phyloP scores from a whole-genome alignment of 2,888 invertebrate genomes.

The Plebejus anna region DNA sequence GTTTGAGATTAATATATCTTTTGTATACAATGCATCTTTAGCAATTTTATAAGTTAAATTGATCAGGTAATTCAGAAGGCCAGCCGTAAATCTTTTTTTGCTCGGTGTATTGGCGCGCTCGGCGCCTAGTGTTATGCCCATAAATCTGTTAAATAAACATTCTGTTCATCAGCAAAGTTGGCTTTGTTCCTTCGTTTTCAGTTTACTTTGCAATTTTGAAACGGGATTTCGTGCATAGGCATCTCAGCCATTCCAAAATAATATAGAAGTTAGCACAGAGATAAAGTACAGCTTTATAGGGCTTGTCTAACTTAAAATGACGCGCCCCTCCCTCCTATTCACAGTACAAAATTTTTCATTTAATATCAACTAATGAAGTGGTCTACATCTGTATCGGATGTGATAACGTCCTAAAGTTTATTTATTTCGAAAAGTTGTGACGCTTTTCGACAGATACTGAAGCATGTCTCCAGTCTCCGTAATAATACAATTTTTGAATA shows the following conservation, averaged over 20 bases:
- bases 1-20: conserved; percentile 21
- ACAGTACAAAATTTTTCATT: no score
- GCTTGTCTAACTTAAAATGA: no score
- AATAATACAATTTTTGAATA: no score
- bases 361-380: no score
- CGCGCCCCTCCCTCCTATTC: no score
- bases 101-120: neutral
- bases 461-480: no score
- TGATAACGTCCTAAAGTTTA: no score
- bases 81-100: conserved; percentile 7
- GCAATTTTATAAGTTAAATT: conserved; percentile 14
- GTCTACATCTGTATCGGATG: no score
- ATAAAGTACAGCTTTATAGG: no score
- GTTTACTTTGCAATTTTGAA: neutral
- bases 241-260: neutral
- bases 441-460: no score
- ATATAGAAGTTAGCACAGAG: no score
- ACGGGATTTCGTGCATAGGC: neutral
- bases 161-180: neutral
- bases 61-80: conserved; percentile 1
- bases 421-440: no score
- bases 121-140: conserved; percentile 11
- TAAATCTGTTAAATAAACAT: neutral
- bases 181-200: neutral
- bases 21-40: conserved; percentile 13